Evolutionary conservation across 30 jellyfish, hydroid and myxozoan genomes (phyloP), one percentile per base, ranked within the genome.

Genomic region (Cassiopea andromeda): DNA sequence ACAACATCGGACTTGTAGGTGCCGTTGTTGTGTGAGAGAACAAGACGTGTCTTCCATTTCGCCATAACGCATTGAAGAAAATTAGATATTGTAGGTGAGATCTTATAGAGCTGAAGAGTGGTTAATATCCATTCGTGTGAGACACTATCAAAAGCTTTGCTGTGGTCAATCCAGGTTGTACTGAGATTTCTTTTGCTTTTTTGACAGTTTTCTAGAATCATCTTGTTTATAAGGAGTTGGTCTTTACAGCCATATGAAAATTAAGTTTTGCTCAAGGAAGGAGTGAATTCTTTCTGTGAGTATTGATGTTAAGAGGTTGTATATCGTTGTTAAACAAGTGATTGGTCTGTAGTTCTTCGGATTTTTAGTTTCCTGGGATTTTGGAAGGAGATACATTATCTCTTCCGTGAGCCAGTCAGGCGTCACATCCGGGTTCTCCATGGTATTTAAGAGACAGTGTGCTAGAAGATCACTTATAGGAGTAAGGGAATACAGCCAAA

Each of bases 391-490:
- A 44, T 73, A 73, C 7, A 59, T 73, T 73, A 15, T n/a, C 19
- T 59, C 83, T 73, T 73, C 60, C 4, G 83, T 73, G 47, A 73
- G 58, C 83, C 83, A 73, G 13, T 73, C 83, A n/a, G 58, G 83
- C 43, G 60, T 15, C 49, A 2, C 50, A 1, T 73, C 60, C 38
- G 83, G 83, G 15, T 73, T 73, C 50, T 73, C 6, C 83, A 73
- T 45, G 50, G 38, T 38, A 17, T 73, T 5, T 2, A 1, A 7
- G 60, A n/a, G 60, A 14, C 38, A 15, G 4, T 1, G 4, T 44
- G 83, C 60, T 2, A 73, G 64, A 50, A 2, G 9, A 50, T 50
- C 64, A 50, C 64, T 5, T 2, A 50, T 50, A 5, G 64, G 8
- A 50, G 5, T 72, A 72, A 72, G 77, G 43, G 81, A 27, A 50